Evolutionary conservation across 2,113 vertebrate genomes (phyloP), one percentile per base, ranked within the genome.

Genomic region (Empidonax alnorum): DNA sequence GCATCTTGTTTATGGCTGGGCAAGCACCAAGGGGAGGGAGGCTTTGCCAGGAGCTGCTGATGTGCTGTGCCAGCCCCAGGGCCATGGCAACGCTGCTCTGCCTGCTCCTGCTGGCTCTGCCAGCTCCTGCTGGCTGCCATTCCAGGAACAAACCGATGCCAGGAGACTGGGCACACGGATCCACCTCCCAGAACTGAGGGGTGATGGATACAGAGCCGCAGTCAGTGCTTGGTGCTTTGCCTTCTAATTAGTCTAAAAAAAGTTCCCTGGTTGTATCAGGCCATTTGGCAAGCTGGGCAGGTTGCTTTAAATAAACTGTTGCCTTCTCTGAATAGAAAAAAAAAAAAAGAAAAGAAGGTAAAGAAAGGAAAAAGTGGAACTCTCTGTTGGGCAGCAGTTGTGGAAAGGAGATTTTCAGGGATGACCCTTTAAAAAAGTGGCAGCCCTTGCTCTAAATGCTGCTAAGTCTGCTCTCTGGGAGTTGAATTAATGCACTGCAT

Each of bases 181-280:
- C n/a, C 41, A 50, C 68, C 63, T 89, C 73, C 84, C 68, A 31
- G 84, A 66, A 31, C 37, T 49, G 77, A 39, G 72, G 12, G 49
- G 14, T 22, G 59, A 50, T 67, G 30, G 56, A 33, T 65, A 8
- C 6, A 31, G 46, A 46, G 49, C 63, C 21, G 8, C 87, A 55
- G 27, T 16, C 22, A 66, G 39, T 42, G n/a, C 71, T 82, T 74
- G 78, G 56, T 52, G 47, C 42, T 84, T 58, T 84, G 75, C 82
- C 74, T 87, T 67, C 74, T 90, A 58, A 82, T 87, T 84, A 81
- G 50, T 63, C 74, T 96, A 33, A 82, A 93, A 94, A 82, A 92
- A 63, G 76, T 66, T 86, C 58, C 33, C 71, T 47, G 0, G 4
- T 67, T 87, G 8, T 50, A 42, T 59, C 2, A 2, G 62, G 47